Base-by-base conservation (phyloP, 2,797 vertebrate genomes). In the Petrocephalus sullivani region DNA sequence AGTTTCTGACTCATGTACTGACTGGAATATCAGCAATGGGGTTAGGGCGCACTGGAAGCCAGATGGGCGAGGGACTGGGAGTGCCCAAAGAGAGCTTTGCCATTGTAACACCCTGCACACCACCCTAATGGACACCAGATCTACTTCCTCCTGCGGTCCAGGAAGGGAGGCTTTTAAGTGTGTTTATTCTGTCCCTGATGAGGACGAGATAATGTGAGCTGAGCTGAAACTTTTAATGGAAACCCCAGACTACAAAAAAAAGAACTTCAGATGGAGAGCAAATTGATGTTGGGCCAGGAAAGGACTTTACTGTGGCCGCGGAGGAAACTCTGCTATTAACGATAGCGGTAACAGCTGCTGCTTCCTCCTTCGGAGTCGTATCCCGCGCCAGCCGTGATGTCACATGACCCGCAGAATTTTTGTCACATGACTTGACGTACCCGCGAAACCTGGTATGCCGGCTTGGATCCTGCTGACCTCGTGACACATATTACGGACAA, bases 161-260 rank as follows among this genome's bases (percentile, higher is more conserved):
- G 57, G 85, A 87, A 49, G 37, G 37, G 19, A 88, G 51, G 82
- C 83, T 88, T 86, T 88, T 88, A 88, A 85, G 82, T 75, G 49
- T 85, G 83, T 88, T 71, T 86, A 61, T 88, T 56, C 14, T 19
- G 61, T 88, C 46, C 49, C 21, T 37, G 54, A 57, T 21, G 51
- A 56, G 83, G 16, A 23, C 19, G 51, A 85, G 51, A 33, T 87
- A 87, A 87, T 87, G 84, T n/a, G 84, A 58, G 84, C 21, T 9
- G 28, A 86, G 84, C 85, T 87, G 58, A 87, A 87, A 87, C 37
- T 87, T 61, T 87, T 87, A 87, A 87, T 87, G 85, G 85, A 87
- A 87, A 87, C 41, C 33, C 37, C 85, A 61, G 33, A 46, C 58
- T 87, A 57, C 0, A 33, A 57, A 46, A 85, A 54, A 46, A 41